A percentile compares a stretch with the other conserved stretches of the same genome.
These are phyloP conservation scores for Tachina fera DNA, from an alignment of 2,888 invertebrate genomes.

Conservation along the genomic window DNA sequence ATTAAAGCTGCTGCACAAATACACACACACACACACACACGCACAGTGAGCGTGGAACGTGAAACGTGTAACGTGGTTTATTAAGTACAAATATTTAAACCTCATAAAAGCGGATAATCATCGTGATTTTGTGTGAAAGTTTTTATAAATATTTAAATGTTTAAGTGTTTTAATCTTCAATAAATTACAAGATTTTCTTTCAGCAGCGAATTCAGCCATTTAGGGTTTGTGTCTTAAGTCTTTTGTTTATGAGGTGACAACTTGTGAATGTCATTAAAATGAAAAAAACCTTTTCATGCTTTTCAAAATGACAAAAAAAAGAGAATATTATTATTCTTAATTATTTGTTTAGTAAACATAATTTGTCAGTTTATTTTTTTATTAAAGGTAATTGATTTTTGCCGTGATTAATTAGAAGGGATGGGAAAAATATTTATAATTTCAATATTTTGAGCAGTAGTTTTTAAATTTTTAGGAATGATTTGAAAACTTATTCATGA, in stretches of 20 bases:
- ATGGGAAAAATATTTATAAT: neutral
- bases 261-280: conserved; percentile 32
- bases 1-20: conserved; percentile 23
- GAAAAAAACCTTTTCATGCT: conserved; percentile 15
- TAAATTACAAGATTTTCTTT: conserved; percentile 62
- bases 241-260: conserved; percentile 62
- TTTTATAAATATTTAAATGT: conserved; percentile 63
- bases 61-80: neutral
- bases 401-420: neutral
- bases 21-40: neutral
- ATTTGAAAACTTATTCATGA: too few relatives aligned
- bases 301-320: neutral
- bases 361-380: conserved; percentile 8
- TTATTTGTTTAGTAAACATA: neutral
- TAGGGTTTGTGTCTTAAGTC: conserved; percentile 56
- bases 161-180: conserved; percentile 53
- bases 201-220: neutral
- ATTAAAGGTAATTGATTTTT: neutral
- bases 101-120: conserved; percentile 59
- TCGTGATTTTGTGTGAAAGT: conserved; percentile 63
- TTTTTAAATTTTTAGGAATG: too few relatives aligned
- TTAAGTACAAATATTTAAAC: conserved; percentile 41
- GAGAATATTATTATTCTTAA: neutral
- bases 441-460: too few relatives aligned
- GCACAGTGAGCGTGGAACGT: neutral